phyloP scores from a whole-genome alignment of 2,113 vertebrate genomes.

The Peromyscus polionotus region DNA sequence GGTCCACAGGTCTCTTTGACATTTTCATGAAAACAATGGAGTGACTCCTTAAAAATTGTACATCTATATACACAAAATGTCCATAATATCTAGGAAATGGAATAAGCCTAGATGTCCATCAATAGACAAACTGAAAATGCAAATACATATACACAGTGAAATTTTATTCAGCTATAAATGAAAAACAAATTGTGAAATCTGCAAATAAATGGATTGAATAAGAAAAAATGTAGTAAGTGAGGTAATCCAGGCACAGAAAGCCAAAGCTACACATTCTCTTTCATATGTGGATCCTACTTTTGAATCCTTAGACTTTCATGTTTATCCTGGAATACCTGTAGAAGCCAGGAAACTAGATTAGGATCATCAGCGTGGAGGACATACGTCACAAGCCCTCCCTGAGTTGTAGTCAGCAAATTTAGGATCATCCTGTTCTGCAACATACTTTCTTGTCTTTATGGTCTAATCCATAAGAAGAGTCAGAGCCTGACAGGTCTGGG shows the following conservation, averaged over 20 bases:
- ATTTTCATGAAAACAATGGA: slow-evolving; percentile 46
- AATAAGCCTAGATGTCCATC: neutral
- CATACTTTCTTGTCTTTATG: neutral
- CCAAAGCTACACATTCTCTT: neutral
- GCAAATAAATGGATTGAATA: neutral
- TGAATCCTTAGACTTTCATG: neutral
- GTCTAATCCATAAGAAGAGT: neutral
- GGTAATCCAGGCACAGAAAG: neutral
- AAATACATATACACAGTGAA: neutral
- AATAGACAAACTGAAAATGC: neutral
- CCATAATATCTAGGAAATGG: neutral
- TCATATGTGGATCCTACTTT: neutral
- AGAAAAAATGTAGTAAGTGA: neutral
- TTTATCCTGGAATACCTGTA: neutral
- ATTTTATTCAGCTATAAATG: neutral
- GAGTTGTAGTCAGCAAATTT: neutral
- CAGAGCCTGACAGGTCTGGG: neutral
- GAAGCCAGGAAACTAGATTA: neutral
- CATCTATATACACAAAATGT: neutral
- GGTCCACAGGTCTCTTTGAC: neutral
- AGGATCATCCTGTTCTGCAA: neutral
- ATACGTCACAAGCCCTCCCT: neutral
- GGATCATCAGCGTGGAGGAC: neutral
- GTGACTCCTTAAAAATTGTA: neutral
- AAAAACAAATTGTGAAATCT: neutral